phyloP scores from a whole-genome alignment of 2,113 vertebrate genomes.

The Phocoena sinus region DNA sequence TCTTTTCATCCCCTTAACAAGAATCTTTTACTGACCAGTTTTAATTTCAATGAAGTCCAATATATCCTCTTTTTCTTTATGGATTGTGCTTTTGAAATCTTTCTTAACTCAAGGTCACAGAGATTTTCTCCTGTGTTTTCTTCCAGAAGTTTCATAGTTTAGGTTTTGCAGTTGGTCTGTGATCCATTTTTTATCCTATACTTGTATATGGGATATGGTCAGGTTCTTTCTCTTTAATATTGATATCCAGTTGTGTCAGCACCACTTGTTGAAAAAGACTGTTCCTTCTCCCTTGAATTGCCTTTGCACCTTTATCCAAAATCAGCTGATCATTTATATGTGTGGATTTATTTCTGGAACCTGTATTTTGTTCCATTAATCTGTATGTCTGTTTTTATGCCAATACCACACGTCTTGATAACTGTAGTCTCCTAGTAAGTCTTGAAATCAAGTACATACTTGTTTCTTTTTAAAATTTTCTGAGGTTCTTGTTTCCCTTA shows the following conservation, averaged over 20 bases:
- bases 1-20: background rate
- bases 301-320: background rate
- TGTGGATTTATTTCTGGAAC: background rate
- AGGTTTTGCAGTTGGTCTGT: background rate
- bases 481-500: background rate
- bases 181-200: background rate
- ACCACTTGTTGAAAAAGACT: background rate
- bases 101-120: background rate
- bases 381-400: background rate
- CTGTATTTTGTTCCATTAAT: background rate
- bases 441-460: background rate
- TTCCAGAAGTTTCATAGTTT: background rate
- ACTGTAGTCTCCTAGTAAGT: background rate
- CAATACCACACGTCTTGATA: background rate
- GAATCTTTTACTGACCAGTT: background rate
- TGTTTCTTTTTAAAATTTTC: background rate
- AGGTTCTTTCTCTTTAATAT: background rate
- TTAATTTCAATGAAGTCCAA: background rate
- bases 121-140: background rate
- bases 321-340: background rate
- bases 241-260: background rate
- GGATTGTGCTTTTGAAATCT: background rate
- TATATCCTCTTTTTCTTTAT: background rate
- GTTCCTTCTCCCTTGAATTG: background rate
- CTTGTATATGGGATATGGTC: background rate